These are phyloP conservation scores for Isotomurus palustris DNA, from an alignment of 2,888 invertebrate genomes.

Conservation along the genomic window DNA sequence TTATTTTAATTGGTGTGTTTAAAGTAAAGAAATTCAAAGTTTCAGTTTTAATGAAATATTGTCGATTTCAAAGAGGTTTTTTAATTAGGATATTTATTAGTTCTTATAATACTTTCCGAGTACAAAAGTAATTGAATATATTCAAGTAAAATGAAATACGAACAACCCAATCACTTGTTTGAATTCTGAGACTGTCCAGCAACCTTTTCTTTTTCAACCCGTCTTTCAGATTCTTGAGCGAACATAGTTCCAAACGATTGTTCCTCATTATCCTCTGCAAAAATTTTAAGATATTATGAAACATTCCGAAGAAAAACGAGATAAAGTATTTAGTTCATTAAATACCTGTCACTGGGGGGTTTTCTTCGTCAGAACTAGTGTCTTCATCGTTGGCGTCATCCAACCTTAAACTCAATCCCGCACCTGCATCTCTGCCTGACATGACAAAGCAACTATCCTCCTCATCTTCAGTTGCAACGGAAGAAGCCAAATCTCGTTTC, in stretches of 20 bases:
- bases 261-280: constrained; percentile 33
- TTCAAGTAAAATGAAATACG: too few species aligned
- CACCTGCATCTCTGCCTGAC: constrained; percentile 26
- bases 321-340: not conserved
- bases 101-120: too few species aligned
- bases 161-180: too few species aligned
- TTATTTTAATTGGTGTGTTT: too few species aligned
- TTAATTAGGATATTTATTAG: too few species aligned
- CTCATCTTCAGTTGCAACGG: constrained; percentile 25
- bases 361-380: constrained; percentile 33
- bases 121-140: too few species aligned
- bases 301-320: too few species aligned
- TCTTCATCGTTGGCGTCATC: constrained; percentile 28
- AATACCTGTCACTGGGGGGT: constrained; percentile 3
- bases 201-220: constrained; percentile 15
- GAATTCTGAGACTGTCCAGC: too few species aligned
- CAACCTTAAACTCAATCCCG: constrained; percentile 24
- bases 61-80: too few species aligned
- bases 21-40: too few species aligned
- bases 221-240: constrained; percentile 13
- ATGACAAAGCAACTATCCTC: constrained; percentile 15
- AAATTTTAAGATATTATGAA: too few species aligned
- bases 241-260: constrained; percentile 17
- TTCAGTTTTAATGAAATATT: too few species aligned
- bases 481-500: constrained; percentile 35